Evolutionary conservation across 1,140 invertebrate genomes (phyloP), one percentile per base, ranked within the genome.

Genomic region (Mya arenaria): DNA sequence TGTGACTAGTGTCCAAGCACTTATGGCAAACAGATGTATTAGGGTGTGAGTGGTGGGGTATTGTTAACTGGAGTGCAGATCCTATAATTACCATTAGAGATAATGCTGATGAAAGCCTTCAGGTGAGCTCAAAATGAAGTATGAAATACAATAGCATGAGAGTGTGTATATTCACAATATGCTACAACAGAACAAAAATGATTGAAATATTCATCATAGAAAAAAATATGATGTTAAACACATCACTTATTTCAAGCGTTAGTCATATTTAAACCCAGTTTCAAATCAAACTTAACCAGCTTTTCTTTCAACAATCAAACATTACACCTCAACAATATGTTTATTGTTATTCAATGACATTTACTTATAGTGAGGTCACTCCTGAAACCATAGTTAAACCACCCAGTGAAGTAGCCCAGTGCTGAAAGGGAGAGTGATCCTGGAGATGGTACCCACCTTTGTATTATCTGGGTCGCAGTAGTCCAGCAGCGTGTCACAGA

Each of bases 401-500:
- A 13, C 44, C 10, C 44, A 48, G 44, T n/a, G n/a, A 13, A 48
- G 44, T 13, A 13, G 10, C n/a, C 44, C n/a, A n/a, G 44, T 13
- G 10, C n/a, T n/a, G n/a, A n/a, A n/a, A n/a, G n/a, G n/a, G n/a
- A n/a, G n/a, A 8, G 30, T 58, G 8, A 58, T 58, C 5, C 6
- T 19, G 6, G 5, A 19, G 41, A 41, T 41, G 10, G 4, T 75
- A 55, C 58, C 81, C 93, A 96, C 96, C 95, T 98, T 98, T 84
- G 95, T 95, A 8, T 96, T 96, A 92, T 97, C 96, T 60, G 97
- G 96, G 92, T 98, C 97, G 89, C 96, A 97, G 93, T 97, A 98
- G 91, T 98, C 97, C 72, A 98, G 93, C 13, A 98, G 92, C 2
- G 97, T 98, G 93, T 98, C 97, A 93, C 97, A 98, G 93, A 98